Evolutionary conservation across 1,140 invertebrate genomes (phyloP).

Genomic region (Hylyphantes graminicola): DNA sequence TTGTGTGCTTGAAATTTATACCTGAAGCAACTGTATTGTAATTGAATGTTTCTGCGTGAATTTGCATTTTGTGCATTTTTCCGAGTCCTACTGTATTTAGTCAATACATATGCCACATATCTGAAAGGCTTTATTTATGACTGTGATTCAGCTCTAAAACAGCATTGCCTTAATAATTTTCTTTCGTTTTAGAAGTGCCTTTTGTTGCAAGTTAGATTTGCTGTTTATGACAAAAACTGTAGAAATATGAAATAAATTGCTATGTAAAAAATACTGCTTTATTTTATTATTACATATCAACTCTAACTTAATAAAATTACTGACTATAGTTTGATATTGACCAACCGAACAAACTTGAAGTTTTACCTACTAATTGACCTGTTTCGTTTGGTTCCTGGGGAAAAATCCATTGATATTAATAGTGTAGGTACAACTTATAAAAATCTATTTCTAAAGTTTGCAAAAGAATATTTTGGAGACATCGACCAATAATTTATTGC

Average conservation of each 20-base stretch:
- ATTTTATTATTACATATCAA: background rate
- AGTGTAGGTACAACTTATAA: too few relatives aligned
- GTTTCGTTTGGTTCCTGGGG: too few relatives aligned
- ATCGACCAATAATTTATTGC: too few relatives aligned
- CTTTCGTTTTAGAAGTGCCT: slow-evolving; percentile 56
- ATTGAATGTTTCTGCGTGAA: background rate
- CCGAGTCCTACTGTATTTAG: slow-evolving; percentile 44
- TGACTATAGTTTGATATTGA: background rate
- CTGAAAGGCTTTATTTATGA: slow-evolving; percentile 55
- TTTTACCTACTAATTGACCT: background rate
- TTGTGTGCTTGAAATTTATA: too few relatives aligned
- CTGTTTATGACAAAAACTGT: slow-evolving; percentile 30
- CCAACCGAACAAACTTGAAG: background rate
- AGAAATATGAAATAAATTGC: slow-evolving; percentile 20
- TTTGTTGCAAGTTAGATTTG: slow-evolving; percentile 57
- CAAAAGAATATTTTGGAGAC: too few relatives aligned
- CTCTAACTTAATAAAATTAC: background rate
- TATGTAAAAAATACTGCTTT: slow-evolving; percentile 3
- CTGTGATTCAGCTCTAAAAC: slow-evolving; percentile 35
- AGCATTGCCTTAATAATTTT: slow-evolving; percentile 57
- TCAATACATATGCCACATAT: slow-evolving; percentile 52
- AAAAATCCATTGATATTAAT: too few relatives aligned
- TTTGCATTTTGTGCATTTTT: slow-evolving; percentile 19
- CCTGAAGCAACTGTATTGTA: too few relatives aligned
- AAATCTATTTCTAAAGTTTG: too few relatives aligned